Conservation (phyloP, 2,888 invertebrate species). For the Strigamia transsilvanica region DNA sequence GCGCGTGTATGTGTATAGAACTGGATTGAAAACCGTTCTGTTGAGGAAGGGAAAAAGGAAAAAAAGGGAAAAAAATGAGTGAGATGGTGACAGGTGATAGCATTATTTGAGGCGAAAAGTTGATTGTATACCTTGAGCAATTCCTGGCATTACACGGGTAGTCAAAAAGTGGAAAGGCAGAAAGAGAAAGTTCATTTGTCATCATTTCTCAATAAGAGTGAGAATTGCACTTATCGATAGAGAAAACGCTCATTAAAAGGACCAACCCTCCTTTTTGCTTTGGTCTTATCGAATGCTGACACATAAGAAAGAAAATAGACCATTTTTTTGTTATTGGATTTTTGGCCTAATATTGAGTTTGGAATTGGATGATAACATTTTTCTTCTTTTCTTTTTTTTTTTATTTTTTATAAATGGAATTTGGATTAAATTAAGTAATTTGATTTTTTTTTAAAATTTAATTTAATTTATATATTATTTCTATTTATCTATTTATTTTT, state of each 20-base stretch:
- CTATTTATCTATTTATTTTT: not conserved
- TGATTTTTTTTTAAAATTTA: not conserved
- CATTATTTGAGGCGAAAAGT: constrained; percentile 48
- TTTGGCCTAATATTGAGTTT: not conserved
- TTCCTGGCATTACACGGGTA: constrained; percentile 35
- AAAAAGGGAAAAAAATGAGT: constrained; percentile 13
- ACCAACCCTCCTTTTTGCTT: constrained; percentile 43
- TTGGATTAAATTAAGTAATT: not conserved
- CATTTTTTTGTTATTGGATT: constrained; percentile 34
- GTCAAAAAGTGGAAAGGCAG: constrained; percentile 48
- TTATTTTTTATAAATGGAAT: not conserved
- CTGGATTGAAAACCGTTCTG: constrained; percentile 45
- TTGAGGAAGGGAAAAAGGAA: constrained; percentile 36
- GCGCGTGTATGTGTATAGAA: constrained; percentile 25
- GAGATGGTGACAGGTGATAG: constrained; percentile 49
- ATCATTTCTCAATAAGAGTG: constrained; percentile 49
- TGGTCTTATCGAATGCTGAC: constrained; percentile 49
- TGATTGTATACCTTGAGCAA: constrained; percentile 49
- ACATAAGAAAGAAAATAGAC: constrained; percentile 37
- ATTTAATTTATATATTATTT: not conserved
- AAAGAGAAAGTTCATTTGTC: constrained; percentile 48
- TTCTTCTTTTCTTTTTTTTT: constrained; percentile 23
- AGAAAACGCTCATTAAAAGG: constrained; percentile 49
- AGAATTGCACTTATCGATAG: constrained; percentile 49
- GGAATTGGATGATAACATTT: constrained; percentile 29